Conservation (phyloP, 1,140 invertebrate species). For the Anadara kagoshimensis region DNA sequence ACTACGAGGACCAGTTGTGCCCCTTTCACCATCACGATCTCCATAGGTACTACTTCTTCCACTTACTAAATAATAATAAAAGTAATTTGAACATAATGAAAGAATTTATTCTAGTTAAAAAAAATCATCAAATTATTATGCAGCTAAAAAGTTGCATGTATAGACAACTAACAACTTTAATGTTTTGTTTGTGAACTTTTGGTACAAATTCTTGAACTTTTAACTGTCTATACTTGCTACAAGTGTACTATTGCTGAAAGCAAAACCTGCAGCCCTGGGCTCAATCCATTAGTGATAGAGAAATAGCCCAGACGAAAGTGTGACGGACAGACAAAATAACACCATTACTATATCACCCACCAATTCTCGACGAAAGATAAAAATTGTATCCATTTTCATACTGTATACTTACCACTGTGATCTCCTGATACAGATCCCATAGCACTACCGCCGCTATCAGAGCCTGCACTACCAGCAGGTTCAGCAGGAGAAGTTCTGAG, state of each 20-base stretch:
- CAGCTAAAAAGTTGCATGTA: too few species aligned
- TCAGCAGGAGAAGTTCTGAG: constrained; percentile 92
- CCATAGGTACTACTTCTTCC: constrained; percentile 92
- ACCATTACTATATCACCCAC: too few species aligned
- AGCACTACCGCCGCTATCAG: constrained; percentile 89
- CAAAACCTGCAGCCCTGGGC: not conserved
- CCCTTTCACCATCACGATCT: constrained; percentile 77
- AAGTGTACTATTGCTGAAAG: not conserved
- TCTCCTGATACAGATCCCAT: constrained; percentile 94
- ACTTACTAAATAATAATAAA: constrained; percentile 76
- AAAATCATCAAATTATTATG: too few species aligned
- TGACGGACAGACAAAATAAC: too few species aligned
- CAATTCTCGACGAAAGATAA: too few species aligned
- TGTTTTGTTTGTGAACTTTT: too few species aligned
- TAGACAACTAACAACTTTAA: too few species aligned
- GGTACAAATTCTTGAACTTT: too few species aligned
- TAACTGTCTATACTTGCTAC: not conserved
- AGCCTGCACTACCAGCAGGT: constrained; percentile 77
- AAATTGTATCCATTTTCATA: too few species aligned
- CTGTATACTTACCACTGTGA: constrained; percentile 73
- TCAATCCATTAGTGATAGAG: not conserved
- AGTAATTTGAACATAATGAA: not conserved
- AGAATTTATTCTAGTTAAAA: not conserved
- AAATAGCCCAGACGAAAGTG: too few species aligned
- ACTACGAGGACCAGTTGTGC: constrained; percentile 70